Evolutionary conservation across 2,113 vertebrate species (phyloP), one percentile per base, ranked within the genome.

Genomic region (Rostratula benghalensis): DNA sequence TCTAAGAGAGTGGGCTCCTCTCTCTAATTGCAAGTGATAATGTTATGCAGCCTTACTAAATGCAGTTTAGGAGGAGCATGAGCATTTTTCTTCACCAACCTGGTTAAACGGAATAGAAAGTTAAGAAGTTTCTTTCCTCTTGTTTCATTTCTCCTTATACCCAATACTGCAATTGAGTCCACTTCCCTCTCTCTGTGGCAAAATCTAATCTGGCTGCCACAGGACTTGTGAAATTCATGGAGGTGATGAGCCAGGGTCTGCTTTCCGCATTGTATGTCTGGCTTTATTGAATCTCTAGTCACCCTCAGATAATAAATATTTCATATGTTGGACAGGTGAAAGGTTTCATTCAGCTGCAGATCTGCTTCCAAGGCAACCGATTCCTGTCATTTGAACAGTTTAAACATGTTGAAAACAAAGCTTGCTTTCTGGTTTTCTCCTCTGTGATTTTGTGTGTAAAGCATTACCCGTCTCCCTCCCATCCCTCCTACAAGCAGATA

Each of bases 251-350:
- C 61, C 84, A 63, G 69, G 33, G 10, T 86, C 61, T 89, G 59
- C 74, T 81, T 92, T 91, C 87, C 76, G 48, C 70, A 18, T 93
- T 53, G 51, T 79, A 21, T 17, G 20, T 65, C 89, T 96, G 91
- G 25, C 28, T 92, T 96, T 89, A 94, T 82, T 93, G 80, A 94
- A 89, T 95, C 75, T 93, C 84, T 88, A 57, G 87, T 87, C 89
- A 83, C 61, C n/a, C 50, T 94, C 50, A 39, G 87, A 83, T 87
- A 87, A 96, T 96, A 96, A 97, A 96, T 96, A 94, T 96, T 96
- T 96, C 89, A 94, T 89, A 45, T 77, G 51, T 65, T 91, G 95
- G 94, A 92, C 89, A 95, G 96, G 95, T 96, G 94, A 96, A 95
- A 89, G 91, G 91, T 96, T 96, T 95, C 67, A 80, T 96, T 96